phyloP scores from a whole-genome alignment of 1,140 invertebrate genomes.

The Drosophila varians region DNA sequence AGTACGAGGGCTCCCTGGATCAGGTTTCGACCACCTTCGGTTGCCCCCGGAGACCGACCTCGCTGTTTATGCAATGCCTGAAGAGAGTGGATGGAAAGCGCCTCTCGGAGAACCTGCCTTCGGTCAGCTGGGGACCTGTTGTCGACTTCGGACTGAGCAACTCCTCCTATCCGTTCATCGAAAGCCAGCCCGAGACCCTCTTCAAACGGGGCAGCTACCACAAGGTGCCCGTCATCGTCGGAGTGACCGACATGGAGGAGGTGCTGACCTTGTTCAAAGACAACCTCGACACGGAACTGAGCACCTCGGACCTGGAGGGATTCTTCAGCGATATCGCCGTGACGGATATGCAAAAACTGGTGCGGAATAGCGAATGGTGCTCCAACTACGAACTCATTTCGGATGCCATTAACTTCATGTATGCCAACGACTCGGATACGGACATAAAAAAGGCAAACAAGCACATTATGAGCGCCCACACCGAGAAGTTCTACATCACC shows the following conservation, averaged over 20 bases:
- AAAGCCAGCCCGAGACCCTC: slow-evolving; percentile 86
- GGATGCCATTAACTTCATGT: slow-evolving; percentile 90
- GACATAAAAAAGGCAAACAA: slow-evolving; percentile 84
- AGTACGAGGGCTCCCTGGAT: slow-evolving; percentile 85
- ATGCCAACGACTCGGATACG: slow-evolving; percentile 85
- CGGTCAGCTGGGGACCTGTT: slow-evolving; percentile 90
- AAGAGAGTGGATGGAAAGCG: slow-evolving; percentile 85
- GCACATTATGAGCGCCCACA: slow-evolving; percentile 87
- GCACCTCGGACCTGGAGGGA: slow-evolving; percentile 85
- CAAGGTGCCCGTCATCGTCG: slow-evolving; percentile 89
- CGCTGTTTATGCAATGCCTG: slow-evolving; percentile 88
- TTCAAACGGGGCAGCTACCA: slow-evolving; percentile 86
- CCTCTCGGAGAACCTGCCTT: slow-evolving; percentile 86
- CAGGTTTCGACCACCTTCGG: slow-evolving; percentile 87
- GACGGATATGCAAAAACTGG: slow-evolving; percentile 84
- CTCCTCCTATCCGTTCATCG: slow-evolving; percentile 87
- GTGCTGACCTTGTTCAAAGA: slow-evolving; percentile 86
- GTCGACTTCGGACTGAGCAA: slow-evolving; percentile 89
- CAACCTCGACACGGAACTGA: slow-evolving; percentile 85
- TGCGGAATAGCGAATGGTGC: slow-evolving; percentile 85
- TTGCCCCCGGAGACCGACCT: slow-evolving; percentile 87
- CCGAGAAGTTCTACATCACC: slow-evolving; percentile 89
- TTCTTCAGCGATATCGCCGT: slow-evolving; percentile 87
- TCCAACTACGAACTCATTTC: slow-evolving; percentile 88
- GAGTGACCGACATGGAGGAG: slow-evolving; percentile 92